Base-by-base conservation (phyloP, 2,797 vertebrate genomes). In the Salmo trutta region DNA sequence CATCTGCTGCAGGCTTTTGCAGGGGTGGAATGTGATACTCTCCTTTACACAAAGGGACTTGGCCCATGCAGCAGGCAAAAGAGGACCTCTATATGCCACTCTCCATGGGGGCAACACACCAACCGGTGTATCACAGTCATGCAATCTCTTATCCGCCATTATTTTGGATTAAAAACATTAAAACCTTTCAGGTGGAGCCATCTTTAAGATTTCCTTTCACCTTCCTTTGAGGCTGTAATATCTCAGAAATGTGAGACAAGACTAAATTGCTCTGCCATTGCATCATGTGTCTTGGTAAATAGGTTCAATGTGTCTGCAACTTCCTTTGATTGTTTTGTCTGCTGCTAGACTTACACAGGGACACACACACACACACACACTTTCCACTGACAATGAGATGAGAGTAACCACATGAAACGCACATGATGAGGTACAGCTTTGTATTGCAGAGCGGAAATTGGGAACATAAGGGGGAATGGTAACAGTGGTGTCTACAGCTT, bases 21-120 rank as follows among this genome's bases (percentile, higher is more conserved):
- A 85, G 90, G 87, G 91, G 72, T 93, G 94, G 93, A 95, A 95
- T 93, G 92, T 91, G 93, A 95, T 94, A 93, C 92, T 90, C 86
- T 91, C 84, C 89, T 90, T 90, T 88, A 91, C 90, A 93, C 92
- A 93, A 93, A 93, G 86, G 88, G 83, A 87, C 85, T 85, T 81
- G 88, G 90, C 88, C 89, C 86, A 82, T 84, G 87, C 85, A 88
- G 78, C 80, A 88, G 85, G 82, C 91, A 83, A 86, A 85, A 83
- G 85, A 83, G 88, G 86, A 89, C 88, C 88, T 90, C 88, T 81
- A 72, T 71, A 77, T 86, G 84, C 85, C 87, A 84, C 83, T 81
- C 87, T 89, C 84, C 81, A 80, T 74, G 59, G 85, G 86, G 86
- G 87, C 86, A 90, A 77, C 77, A 84, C 83, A 66, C 83, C 83